Evolutionary conservation across 2,888 invertebrate species (phyloP).

Genomic region (Melanotus villosus): DNA sequence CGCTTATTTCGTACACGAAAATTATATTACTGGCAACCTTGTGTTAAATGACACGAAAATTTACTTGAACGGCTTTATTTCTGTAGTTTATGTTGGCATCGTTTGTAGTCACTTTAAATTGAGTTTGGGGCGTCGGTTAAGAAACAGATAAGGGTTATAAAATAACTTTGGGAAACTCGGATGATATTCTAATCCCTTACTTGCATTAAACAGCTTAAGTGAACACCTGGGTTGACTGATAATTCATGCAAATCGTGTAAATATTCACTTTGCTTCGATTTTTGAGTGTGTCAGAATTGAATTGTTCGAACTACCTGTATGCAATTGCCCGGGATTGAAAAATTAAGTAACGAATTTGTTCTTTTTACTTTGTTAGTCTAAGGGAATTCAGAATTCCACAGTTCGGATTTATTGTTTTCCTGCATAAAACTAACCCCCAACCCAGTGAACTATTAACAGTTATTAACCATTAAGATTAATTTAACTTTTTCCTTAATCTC

Average conservation of each 20-base stretch:
- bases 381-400: too few relatives aligned
- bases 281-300: too few relatives aligned
- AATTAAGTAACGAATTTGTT: too few relatives aligned
- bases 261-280: neutral
- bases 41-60: constrained; percentile 8
- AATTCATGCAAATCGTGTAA: constrained; percentile 10
- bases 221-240: constrained; percentile 17
- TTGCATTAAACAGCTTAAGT: neutral
- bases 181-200: neutral
- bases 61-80: neutral
- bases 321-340: too few relatives aligned
- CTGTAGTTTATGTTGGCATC: neutral
- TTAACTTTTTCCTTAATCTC: too few relatives aligned
- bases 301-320: too few relatives aligned
- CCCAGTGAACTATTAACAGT: too few relatives aligned
- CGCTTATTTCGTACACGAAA: neutral
- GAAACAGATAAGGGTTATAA: constrained; percentile 3
- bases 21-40: neutral
- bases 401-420: too few relatives aligned
- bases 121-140: neutral
- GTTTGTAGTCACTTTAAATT: neutral
- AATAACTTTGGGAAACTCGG: neutral
- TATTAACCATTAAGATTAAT: too few relatives aligned
- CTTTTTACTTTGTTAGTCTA: too few relatives aligned
- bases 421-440: too few relatives aligned